Evolutionary conservation across 1,140 invertebrate genomes (phyloP), one percentile per base, ranked within the genome.

Genomic region (Parasteatoda tepidariorum): DNA sequence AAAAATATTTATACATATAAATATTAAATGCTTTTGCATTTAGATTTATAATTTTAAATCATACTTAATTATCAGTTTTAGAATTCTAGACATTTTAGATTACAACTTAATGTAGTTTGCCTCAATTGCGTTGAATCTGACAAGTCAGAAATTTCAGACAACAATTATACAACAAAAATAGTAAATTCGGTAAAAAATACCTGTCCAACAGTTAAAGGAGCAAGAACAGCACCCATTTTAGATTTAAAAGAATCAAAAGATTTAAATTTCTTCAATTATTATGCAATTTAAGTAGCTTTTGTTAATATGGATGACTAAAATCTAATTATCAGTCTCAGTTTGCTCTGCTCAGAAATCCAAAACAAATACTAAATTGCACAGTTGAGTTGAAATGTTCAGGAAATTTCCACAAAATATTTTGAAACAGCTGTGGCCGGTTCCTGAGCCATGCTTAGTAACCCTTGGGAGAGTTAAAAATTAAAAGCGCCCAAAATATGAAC

Each of bases 211-310:
- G 88, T 87, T 75, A 85, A 88, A 28, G 89, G 55, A 54, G 87
- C 88, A 11, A 90, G 83, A 31, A 89, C 87, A 26, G 89, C 89
- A 48, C 89, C 89, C 89, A 90, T 90, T 55, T 34, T 55, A 15
- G 22, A 22, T 41, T 13, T 48, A 48, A 48, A 48, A 48, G 4
- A 9, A 13, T 48, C 18, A 48, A 48, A 48, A 48, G 9, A 48
- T 2, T 0, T 48, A n/a, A n/a, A 13, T 48, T 4, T 13, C 38
- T 48, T 13, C 38, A 48, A 48, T 48, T 2, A 2, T 9, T 13
- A 48, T 48, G 9, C 9, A 18, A 48, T 48, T 13, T 48, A 48
- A 4, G 4, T 13, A 18, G 1, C 18, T 2, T 13, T 48, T 13
- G 18, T 48, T 48, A 1, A 48, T 48, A 48, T 48, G 18, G 9